Percentiles rank a stretch among this genome's conserved stretches.
Evolutionary conservation across 2,797 vertebrate genomes (phyloP).

Genomic region (Chrysocyon brachyurus): DNA sequence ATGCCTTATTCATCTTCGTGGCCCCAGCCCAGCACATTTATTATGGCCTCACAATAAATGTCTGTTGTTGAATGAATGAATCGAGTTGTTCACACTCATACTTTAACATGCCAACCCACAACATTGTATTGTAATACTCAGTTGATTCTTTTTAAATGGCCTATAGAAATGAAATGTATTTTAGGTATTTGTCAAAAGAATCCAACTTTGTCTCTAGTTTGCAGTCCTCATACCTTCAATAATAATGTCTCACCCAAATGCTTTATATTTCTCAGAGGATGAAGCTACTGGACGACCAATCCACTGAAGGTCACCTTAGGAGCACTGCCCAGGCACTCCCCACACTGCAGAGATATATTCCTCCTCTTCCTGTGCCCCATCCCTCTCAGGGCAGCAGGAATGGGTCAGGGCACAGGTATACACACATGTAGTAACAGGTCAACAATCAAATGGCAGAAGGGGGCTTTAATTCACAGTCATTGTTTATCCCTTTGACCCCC

Average conservation of each 20-base stretch:
- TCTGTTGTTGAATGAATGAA: neutral
- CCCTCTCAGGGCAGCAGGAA: neutral
- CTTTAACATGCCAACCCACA: neutral
- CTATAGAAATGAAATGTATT: neutral
- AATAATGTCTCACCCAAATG: neutral
- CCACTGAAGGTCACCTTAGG: neutral
- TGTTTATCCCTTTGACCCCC: neutral
- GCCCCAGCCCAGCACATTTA: neutral
- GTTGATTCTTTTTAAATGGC: neutral
- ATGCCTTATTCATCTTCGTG: neutral
- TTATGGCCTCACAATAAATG: neutral
- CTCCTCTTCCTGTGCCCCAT: neutral
- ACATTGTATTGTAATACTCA: neutral
- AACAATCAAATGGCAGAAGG: neutral
- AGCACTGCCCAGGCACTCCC: too few relatives aligned
- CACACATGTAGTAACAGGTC: neutral
- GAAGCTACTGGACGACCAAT: neutral
- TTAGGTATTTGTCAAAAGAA: conserved; percentile 49
- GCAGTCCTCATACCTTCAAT: neutral
- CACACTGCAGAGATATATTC: fast-evolving
- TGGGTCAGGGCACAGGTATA: neutral
- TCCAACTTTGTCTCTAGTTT: neutral
- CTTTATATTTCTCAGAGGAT: neutral
- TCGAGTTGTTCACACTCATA: neutral
- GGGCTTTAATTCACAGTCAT: neutral